These are phyloP conservation scores for Melanaphis sacchari DNA, from an alignment of 1,140 invertebrate genomes.

Conservation along the genomic window DNA sequence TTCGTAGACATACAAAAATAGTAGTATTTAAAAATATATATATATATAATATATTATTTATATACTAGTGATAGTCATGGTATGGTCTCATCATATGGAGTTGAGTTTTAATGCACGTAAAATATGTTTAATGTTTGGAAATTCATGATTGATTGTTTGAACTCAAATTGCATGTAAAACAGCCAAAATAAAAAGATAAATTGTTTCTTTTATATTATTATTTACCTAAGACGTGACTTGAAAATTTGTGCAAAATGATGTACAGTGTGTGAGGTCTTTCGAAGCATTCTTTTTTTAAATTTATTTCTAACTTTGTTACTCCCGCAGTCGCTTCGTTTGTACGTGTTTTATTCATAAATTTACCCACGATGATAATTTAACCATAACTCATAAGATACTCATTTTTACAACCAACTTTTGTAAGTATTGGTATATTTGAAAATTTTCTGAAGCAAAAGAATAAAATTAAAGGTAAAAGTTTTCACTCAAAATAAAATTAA, in stretches of 20 bases:
- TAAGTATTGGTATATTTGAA: neutral
- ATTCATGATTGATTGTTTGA: conserved; percentile 13
- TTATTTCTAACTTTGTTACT: neutral
- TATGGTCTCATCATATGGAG: neutral
- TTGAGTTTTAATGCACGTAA: neutral
- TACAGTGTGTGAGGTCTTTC: neutral
- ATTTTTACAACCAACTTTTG: neutral
- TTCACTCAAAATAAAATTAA: neutral
- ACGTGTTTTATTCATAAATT: neutral
- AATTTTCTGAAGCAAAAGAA: neutral
- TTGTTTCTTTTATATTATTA: neutral
- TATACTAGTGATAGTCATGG: neutral
- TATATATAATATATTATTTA: neutral
- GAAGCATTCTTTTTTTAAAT: neutral
- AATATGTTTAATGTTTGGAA: neutral
- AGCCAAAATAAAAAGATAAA: neutral
- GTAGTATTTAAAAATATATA: neutral
- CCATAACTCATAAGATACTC: neutral
- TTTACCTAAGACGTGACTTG: neutral
- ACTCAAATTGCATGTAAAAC: conserved; percentile 22
- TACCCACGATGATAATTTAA: neutral
- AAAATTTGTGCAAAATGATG: neutral
- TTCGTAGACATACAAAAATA: neutral
- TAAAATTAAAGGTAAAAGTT: neutral
- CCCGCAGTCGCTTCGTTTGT: neutral